These are phyloP conservation scores for Sandelia bainsii DNA, from an alignment of 2,797 vertebrate genomes.

Conservation along the genomic window DNA sequence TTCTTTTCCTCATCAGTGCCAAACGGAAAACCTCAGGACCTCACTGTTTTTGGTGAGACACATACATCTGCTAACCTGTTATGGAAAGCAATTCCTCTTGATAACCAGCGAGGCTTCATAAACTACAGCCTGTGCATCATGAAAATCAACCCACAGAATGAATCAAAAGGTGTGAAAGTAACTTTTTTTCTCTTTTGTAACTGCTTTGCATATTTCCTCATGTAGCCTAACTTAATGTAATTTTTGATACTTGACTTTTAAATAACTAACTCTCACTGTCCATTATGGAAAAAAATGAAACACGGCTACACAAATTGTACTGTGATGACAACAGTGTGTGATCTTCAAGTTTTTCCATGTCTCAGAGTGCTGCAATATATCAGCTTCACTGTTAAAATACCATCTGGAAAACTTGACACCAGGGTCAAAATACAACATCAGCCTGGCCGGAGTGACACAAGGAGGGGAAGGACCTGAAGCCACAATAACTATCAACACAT, in stretches of 20 bases:
- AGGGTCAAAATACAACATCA: slow-evolving; percentile 66
- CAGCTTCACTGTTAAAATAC: slow-evolving; percentile 39
- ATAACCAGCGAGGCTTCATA: slow-evolving; percentile 65
- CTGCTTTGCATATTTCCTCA: neutral
- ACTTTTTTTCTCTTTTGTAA: neutral
- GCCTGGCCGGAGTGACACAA: slow-evolving; percentile 65
- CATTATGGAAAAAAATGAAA: neutral
- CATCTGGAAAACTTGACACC: slow-evolving; percentile 63
- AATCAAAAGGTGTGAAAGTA: slow-evolving; percentile 30
- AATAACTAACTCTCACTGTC: neutral
- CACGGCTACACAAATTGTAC: neutral
- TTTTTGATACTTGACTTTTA: neutral
- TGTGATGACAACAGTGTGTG: neutral
- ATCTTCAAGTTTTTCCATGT: neutral
- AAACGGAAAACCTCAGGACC: slow-evolving; percentile 42
- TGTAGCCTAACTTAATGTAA: neutral
- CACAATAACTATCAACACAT: slow-evolving; percentile 25
- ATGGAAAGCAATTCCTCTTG: slow-evolving; percentile 68
- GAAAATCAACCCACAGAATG: slow-evolving; percentile 33
- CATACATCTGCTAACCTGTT: slow-evolving; percentile 56
- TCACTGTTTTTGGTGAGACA: slow-evolving; percentile 27
- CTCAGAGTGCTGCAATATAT: slow-evolving; percentile 66
- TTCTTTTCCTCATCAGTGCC: slow-evolving; percentile 58
- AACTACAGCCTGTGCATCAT: slow-evolving; percentile 71
- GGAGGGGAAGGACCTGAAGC: slow-evolving; percentile 65